Percentiles rank a stretch among this genome's conserved stretches.
phyloP scores from a whole-genome alignment of 2,888 invertebrate genomes.

The Argyresthia albistria region DNA sequence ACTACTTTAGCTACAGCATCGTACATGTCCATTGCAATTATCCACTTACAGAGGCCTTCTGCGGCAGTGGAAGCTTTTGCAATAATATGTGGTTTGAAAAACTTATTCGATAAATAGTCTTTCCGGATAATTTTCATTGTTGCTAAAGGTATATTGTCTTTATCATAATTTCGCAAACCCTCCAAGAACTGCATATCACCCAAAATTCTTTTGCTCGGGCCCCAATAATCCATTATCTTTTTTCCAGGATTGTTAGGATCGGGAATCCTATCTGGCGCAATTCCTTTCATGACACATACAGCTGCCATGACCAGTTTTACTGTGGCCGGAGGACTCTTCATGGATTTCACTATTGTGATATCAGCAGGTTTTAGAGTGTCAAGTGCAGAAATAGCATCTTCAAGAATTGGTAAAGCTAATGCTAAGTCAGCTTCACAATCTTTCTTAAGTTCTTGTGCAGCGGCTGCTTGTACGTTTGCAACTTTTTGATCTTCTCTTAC shows the following conservation, averaged over 20 bases:
- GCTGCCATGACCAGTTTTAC: conserved; percentile 90
- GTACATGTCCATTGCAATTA: conserved; percentile 91
- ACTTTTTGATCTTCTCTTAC: conserved; percentile 91
- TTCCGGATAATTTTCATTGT: conserved; percentile 83
- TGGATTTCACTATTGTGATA: conserved; percentile 88
- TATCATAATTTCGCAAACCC: conserved; percentile 83
- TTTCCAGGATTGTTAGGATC: conserved; percentile 78
- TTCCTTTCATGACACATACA: conserved; percentile 90
- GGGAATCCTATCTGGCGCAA: conserved; percentile 82
- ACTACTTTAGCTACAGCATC: conserved; percentile 87
- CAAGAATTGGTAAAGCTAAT: conserved; percentile 86
- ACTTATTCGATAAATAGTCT: conserved; percentile 81
- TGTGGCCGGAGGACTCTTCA: conserved; percentile 89
- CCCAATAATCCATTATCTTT: conserved; percentile 87
- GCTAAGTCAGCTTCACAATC: conserved; percentile 96
- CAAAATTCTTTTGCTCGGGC: conserved; percentile 85
- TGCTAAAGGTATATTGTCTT: conserved; percentile 83
- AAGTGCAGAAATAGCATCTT: conserved; percentile 81
- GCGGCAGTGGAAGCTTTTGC: conserved; percentile 95
- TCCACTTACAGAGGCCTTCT: conserved; percentile 93
- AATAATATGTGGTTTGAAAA: conserved; percentile 84
- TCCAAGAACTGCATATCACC: conserved; percentile 87
- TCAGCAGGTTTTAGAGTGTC: conserved; percentile 89
- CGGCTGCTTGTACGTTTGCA: conserved; percentile 89
- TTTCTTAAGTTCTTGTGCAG: conserved; percentile 84